Conservation (phyloP, 2,797 vertebrate species). For the Alca torda region DNA sequence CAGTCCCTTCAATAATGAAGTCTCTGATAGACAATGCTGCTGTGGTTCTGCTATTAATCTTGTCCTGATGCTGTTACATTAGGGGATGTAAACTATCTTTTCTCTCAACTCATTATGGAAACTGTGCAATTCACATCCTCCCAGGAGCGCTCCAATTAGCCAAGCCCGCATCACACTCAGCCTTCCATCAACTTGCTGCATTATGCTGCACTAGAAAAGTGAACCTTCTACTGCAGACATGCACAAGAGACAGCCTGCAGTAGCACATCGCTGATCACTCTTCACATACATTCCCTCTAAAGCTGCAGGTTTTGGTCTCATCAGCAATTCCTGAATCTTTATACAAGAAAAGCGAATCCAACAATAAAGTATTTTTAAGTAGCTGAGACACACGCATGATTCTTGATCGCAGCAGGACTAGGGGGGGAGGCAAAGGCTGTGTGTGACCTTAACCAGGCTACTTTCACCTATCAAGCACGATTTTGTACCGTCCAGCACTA, state of each 20-base stretch:
- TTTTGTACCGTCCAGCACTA: not conserved
- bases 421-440: not conserved
- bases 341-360: not conserved
- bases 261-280: conserved; percentile 17
- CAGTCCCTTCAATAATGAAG: conserved; percentile 51
- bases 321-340: conserved; percentile 48
- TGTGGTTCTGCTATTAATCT: conserved; percentile 59
- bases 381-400: not conserved
- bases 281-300: conserved; percentile 56
- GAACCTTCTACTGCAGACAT: not conserved
- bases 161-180: conserved; percentile 38
- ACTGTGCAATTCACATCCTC: conserved; percentile 56
- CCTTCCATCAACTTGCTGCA: conserved; percentile 45
- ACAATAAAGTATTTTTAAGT: conserved; percentile 6
- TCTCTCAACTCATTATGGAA: conserved; percentile 61
- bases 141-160: conserved; percentile 69
- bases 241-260: conserved; percentile 25
- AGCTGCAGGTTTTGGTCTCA: conserved; percentile 58
- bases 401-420: not conserved
- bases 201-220: not conserved
- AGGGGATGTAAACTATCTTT: conserved; percentile 63
- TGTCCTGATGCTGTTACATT: conserved; percentile 41
- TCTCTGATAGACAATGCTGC: conserved; percentile 11
- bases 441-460: not conserved
- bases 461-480: not conserved